These are phyloP conservation scores for Chromobotia macracanthus DNA, from an alignment of 2,797 vertebrate species.

Conservation along the genomic window DNA sequence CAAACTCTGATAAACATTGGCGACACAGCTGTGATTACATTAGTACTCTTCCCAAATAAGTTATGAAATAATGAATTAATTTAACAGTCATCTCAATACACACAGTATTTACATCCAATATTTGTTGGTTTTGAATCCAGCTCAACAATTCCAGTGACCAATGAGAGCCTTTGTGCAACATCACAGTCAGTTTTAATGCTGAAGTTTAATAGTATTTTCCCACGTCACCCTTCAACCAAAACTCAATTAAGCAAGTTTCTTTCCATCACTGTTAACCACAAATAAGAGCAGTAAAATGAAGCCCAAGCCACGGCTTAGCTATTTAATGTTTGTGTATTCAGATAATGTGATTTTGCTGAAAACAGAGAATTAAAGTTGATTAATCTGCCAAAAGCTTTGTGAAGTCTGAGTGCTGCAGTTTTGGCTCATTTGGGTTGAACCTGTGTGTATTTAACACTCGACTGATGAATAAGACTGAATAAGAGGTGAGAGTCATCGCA, in stretches of 20 bases:
- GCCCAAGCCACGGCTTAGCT: not conserved
- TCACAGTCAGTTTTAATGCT: not conserved
- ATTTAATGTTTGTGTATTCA: slow-evolving; percentile 23
- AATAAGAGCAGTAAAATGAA: slow-evolving; percentile 24
- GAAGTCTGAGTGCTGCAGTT: not conserved
- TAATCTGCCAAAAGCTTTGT: slow-evolving; percentile 18
- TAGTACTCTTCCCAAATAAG: not conserved
- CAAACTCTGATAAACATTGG: not conserved
- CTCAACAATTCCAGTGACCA: slow-evolving; percentile 14
- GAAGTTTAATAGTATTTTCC: slow-evolving; percentile 20
- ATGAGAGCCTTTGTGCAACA: not conserved
- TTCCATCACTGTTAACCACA: slow-evolving; percentile 24
- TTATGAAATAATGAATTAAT: not conserved
- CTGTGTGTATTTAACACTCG: slow-evolving; percentile 12
- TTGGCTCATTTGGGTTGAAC: not conserved
- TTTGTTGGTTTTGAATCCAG: not conserved
- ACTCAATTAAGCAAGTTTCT: slow-evolving; percentile 16
- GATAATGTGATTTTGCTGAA: slow-evolving; percentile 15
- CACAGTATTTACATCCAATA: too few relatives aligned
- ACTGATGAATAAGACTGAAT: slow-evolving; percentile 21
- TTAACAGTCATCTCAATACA: not conserved
- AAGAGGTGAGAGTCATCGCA: slow-evolving; percentile 22
- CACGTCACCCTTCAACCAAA: slow-evolving; percentile 10
- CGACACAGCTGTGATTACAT: not conserved
- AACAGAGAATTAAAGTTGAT: not conserved